These are phyloP conservation scores for Remorina albescens DNA, from an alignment of 2,797 vertebrate genomes.

Conservation along the genomic window DNA sequence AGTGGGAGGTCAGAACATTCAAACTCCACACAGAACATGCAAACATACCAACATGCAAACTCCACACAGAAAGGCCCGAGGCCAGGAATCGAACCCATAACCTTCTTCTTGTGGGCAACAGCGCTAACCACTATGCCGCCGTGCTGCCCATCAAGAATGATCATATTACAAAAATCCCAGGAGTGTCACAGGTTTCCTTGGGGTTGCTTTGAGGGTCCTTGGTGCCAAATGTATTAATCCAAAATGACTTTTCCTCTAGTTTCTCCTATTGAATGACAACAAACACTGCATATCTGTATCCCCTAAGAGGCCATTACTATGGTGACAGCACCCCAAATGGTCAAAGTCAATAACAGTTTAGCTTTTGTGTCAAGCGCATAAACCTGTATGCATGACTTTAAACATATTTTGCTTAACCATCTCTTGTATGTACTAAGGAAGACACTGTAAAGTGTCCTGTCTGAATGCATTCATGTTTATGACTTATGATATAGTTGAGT, in stretches of 20 bases:
- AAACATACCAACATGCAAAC: too few species aligned
- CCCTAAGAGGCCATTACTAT: slow-evolving; percentile 65
- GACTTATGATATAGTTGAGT: slow-evolving; percentile 13
- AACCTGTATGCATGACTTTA: slow-evolving; percentile 14
- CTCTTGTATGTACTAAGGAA: neutral
- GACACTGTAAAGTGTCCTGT: slow-evolving; percentile 4
- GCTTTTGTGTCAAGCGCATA: slow-evolving; percentile 25
- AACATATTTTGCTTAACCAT: neutral
- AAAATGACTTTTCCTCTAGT: slow-evolving; percentile 26
- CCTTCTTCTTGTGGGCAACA: too few species aligned
- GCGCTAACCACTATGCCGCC: too few species aligned
- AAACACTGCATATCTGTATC: slow-evolving; percentile 51
- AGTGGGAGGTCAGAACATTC: too few species aligned
- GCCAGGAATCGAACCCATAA: too few species aligned
- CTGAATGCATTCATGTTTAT: slow-evolving; percentile 8
- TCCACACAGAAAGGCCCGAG: too few species aligned
- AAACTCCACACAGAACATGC: too few species aligned
- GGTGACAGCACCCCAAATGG: slow-evolving; percentile 53
- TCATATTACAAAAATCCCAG: slow-evolving; percentile 9
- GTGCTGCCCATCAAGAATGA: slow-evolving; percentile 3
- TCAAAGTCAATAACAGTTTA: slow-evolving; percentile 49
- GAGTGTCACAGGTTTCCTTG: slow-evolving; percentile 13
- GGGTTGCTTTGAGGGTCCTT: slow-evolving; percentile 16
- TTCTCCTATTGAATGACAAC: slow-evolving; percentile 37
- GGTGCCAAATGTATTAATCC: slow-evolving; percentile 12